Evolutionary conservation across 2,888 invertebrate species (phyloP), one percentile per base, ranked within the genome.

Genomic region (Calameuta filiformis): DNA sequence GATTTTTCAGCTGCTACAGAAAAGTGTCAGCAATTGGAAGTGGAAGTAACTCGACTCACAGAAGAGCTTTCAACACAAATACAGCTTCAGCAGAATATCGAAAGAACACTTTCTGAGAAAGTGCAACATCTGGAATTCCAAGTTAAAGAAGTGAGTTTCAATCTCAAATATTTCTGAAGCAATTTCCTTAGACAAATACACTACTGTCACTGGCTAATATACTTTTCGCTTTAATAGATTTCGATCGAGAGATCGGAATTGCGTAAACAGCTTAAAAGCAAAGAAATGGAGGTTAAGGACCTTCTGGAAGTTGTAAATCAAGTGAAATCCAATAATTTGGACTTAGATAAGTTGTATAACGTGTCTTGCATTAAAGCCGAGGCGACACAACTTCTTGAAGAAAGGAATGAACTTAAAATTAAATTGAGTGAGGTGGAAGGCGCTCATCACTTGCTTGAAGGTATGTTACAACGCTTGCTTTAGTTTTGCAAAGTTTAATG

Each of bases 331-430:
- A 89, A 89, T 79, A 88, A 85, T 73, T 86, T 91, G 56, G 91
- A 91, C 82, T 86, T 90, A 68, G 92, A 93, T 68, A 93, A 93
- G 79, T 87, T 94, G 35, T 92, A 95, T 73, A 93, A 94, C 83
- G 92, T 93, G 69, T 94, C 93, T 69, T 92, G 93, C 73, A 91
- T 93, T 23, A 94, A 94, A 84, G 94, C 94, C 0, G 94, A 95
- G 87, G 90, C 94, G 1, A 90, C 93, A 40, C 93, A 93, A 79
- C 87, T 93, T 33, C 92, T 92, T 79, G 92, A 92, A 79, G 95
- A 95, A 85, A 93, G 93, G 83, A 90, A 92, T 69, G 91, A 91
- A 79, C 83, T 91, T 40, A 85, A 87, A 77, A 85, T 87, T 69
- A 89, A 88, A 83, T 84, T 91, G 74, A 87, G 84, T 37, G 91